Evolutionary conservation across 2,113 vertebrate species (phyloP), one percentile per base, ranked within the genome.

Genomic region (Acrocephalus kingi): DNA sequence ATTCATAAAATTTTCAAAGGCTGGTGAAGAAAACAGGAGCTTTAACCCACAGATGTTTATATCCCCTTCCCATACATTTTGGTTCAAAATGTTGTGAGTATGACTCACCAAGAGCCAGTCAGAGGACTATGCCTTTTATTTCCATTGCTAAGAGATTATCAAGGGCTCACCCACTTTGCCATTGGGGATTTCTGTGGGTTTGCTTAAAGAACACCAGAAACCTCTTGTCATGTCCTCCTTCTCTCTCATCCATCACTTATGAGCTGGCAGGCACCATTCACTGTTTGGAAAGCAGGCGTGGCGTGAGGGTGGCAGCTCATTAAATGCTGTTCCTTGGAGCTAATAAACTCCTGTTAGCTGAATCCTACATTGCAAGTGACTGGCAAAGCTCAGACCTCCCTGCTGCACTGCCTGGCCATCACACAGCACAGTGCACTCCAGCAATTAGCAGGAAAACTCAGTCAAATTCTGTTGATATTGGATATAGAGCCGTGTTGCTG

Each of bases 381-480:
- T 96, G 78, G 93, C 79, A 91, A 87, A 89, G 91, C 96, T 71
- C 82, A 95, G 85, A 31, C 63, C 72, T 83, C 91, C 75, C 71
- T 62, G 84, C 80, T 94, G 84, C 84, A 81, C 91, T 90, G 92
- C 95, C 85, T 59, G 92, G 90, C 87, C 85, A 83, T 90, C 87
- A n/a, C 72, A 37, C 72, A 77, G 85, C 92, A 91, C 5, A 3
- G 27, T 71, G 82, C 63, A 37, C 68, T 67, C 75, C 79, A 90
- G 75, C 78, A 95, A 94, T 90, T 93, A 85, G 63, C 72, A 80
- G 20, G 49, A 59, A 90, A 94, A 90, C 2, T 7, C 91, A 76
- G 54, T 73, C 75, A 87, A 85, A 91, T 92, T 96, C 92, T 88
- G 89, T 71, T 89, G 61, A 89, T 97, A 87, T 54, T 91, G 93